Conservation (phyloP, 2,113 vertebrate genomes). For the Probosciger aterrimus region DNA sequence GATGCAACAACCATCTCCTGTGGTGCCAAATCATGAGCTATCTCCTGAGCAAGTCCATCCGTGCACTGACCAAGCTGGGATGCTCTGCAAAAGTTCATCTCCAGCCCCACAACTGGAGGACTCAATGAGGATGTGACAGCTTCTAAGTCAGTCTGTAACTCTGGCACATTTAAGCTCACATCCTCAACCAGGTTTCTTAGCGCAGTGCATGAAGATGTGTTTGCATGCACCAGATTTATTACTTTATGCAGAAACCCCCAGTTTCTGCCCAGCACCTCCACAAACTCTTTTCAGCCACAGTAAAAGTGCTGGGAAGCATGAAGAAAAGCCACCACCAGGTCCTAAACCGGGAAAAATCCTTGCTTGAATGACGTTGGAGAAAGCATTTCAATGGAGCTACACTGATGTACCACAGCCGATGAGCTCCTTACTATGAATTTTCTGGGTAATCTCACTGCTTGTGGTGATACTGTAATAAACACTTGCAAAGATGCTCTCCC, state of each 20-base stretch:
- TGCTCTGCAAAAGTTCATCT: background rate
- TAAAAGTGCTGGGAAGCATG: background rate
- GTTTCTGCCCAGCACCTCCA: background rate
- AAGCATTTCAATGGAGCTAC: background rate
- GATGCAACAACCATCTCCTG: background rate
- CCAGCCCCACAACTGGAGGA: rapidly evolving
- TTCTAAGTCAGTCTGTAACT: background rate
- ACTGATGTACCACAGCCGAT: background rate
- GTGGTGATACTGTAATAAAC: constrained; percentile 14
- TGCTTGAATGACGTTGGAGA: background rate
- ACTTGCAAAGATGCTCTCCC: background rate
- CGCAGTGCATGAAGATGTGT: rapidly evolving
- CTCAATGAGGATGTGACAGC: background rate
- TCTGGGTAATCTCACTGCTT: background rate
- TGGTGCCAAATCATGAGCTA: background rate
- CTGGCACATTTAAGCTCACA: rapidly evolving
- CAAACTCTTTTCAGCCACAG: background rate
- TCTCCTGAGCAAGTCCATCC: background rate
- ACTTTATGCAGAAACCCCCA: background rate
- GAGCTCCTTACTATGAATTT: constrained; percentile 9
- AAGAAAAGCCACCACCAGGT: background rate
- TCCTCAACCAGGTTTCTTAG: background rate
- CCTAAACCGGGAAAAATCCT: background rate
- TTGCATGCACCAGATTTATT: background rate
- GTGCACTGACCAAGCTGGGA: background rate